Percentiles rank a stretch among this genome's conserved stretches.
Conservation (phyloP, 2,797 vertebrate genomes). For the Hippoglossus hippoglossus region DNA sequence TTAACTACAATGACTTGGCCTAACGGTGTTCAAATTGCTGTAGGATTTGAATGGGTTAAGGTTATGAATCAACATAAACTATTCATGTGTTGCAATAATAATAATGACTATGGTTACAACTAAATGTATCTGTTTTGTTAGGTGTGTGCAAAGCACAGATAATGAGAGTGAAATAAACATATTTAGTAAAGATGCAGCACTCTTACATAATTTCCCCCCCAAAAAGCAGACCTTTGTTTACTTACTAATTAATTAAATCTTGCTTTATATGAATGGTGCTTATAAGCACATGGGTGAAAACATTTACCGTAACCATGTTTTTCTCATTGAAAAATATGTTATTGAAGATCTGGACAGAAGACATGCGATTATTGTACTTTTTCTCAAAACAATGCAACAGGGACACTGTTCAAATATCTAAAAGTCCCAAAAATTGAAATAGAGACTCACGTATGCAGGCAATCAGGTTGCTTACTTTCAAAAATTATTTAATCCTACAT, state of each 20-base stretch:
- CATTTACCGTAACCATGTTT: background rate
- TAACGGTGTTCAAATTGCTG: too few relatives aligned
- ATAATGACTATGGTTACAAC: background rate
- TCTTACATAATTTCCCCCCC: background rate
- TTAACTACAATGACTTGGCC: background rate
- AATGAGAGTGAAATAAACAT: background rate
- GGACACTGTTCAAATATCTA: conserved; percentile 1
- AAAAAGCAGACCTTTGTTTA: background rate
- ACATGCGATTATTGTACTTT: background rate
- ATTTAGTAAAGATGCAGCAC: background rate
- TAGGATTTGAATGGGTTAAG: too few relatives aligned
- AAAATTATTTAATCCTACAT: conserved; percentile 21
- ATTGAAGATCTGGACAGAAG: background rate
- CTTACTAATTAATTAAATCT: conserved; percentile 7
- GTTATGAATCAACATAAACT: background rate
- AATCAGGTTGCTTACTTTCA: conserved; percentile 25
- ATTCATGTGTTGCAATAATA: background rate
- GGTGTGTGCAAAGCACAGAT: background rate
- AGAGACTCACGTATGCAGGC: background rate
- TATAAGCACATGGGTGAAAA: background rate
- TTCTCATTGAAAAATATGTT: background rate
- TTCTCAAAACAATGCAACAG: background rate
- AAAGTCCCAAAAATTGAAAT: conserved; percentile 2
- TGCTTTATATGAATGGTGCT: conserved; percentile 1
- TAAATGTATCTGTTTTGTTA: background rate